phyloP scores from a whole-genome alignment of 2,797 vertebrate genomes.

The Rhynchonycteris naso region DNA sequence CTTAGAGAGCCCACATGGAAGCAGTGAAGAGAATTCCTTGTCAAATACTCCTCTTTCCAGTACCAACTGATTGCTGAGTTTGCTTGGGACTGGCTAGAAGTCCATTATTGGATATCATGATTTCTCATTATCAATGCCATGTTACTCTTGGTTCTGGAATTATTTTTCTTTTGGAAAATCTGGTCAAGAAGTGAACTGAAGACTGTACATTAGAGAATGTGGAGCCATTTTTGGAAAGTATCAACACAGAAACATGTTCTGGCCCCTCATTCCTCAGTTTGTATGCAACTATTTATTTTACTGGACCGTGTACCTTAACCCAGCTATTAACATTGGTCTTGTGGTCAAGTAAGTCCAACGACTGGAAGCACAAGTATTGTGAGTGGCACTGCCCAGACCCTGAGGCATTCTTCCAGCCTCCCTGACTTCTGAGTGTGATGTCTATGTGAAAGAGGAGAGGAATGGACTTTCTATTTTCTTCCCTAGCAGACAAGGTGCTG shows the following conservation, averaged over 20 bases:
- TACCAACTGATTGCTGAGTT: slow-evolving; percentile 97
- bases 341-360: slow-evolving; percentile 93
- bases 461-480: neutral
- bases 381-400: slow-evolving; percentile 55
- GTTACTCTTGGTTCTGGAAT: slow-evolving; percentile 93
- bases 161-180: slow-evolving; percentile 91
- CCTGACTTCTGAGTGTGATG: slow-evolving; percentile 51
- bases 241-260: slow-evolving; percentile 94
- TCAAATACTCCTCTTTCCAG: slow-evolving; percentile 93
- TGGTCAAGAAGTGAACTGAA: slow-evolving; percentile 91
- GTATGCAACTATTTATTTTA: slow-evolving; percentile 97
- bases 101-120: slow-evolving; percentile 96
- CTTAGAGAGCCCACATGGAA: slow-evolving; percentile 91
- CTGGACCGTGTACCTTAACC: slow-evolving; percentile 96
- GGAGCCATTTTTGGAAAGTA: slow-evolving; percentile 93
- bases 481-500: slow-evolving; percentile 53
- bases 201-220: slow-evolving; percentile 90
- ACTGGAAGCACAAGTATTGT: slow-evolving; percentile 91
- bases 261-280: slow-evolving; percentile 96
- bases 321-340: slow-evolving; percentile 95
- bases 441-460: neutral
- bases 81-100: slow-evolving; percentile 95
- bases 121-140: slow-evolving; percentile 95
- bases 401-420: neutral
- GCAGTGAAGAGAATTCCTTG: slow-evolving; percentile 95